Evolutionary conservation across 2,797 vertebrate genomes (phyloP), one percentile per base, ranked within the genome.

Genomic region (Manis crassicaudata): DNA sequence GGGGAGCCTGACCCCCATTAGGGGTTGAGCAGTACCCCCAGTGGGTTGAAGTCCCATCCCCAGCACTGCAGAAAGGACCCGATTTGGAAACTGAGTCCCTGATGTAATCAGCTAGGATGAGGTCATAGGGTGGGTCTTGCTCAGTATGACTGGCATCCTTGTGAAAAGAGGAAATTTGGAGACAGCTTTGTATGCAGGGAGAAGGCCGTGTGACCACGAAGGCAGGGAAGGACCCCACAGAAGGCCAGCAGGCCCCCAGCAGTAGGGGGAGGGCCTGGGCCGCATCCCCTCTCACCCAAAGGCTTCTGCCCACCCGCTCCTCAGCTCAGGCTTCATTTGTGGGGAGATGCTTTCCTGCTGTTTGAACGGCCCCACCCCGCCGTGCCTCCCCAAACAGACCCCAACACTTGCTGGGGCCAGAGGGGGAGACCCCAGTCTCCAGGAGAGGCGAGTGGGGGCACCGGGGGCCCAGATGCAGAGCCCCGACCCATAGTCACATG

Each of bases 341-440:
- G 23, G 46, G 46, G 81, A 58, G 8, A n/a, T 1, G 11, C 14
- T 6, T 0, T 37, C 4, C 37, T 58, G 14, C 60, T 6, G 29
- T 14, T 7, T 0, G 6, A 50, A 5, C 14, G 3, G 0, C n/a
- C 13, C 27, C 46, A 46, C 46, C 46, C 46, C 12, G 10, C 46
- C 3, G 46, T 46, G 46, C 46, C 46, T 46, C 46, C 10, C 46
- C 46, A 46, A 46, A 46, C 46, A 46, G 46, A 10, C 29, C 68
- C 43, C 17, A 2, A 6, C 17, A 1, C 37, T 37, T 54, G 32
- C 16, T 12, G 27, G 62, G 46, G 7, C 21, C 9, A 7, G 21
- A 29, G 40, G 3, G 29, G 23, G 62, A 43, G 54, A 18, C 29
- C 12, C 23, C 6, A 2, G 2, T 8, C 46, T 23, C 43, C 13